phyloP scores from a whole-genome alignment of 1,140 invertebrate genomes.

The Theocolax elegans region DNA sequence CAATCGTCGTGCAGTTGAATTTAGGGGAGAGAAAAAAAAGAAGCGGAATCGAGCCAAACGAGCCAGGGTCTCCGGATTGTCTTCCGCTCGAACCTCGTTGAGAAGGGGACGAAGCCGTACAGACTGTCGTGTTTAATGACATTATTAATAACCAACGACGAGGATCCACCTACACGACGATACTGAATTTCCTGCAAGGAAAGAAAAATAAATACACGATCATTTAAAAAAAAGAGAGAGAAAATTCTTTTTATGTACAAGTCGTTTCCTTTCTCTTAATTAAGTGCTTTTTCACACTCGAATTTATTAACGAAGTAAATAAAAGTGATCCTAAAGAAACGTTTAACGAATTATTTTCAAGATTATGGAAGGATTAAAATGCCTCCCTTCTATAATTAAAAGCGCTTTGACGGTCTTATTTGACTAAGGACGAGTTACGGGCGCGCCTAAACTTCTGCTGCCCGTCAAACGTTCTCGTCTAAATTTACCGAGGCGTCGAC shows the following conservation, averaged over 20 bases:
- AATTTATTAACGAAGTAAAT: background rate
- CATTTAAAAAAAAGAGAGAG: no score
- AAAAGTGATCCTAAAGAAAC: no score
- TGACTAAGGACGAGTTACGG: background rate
- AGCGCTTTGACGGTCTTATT: no score
- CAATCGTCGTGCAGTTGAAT: background rate
- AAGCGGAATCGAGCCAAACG: background rate
- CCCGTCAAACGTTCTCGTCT: background rate
- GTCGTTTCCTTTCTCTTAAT: background rate
- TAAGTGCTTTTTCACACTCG: background rate
- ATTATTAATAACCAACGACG: constrained; percentile 40
- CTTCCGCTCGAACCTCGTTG: background rate
- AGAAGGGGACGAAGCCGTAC: background rate
- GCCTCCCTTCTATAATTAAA: constrained; percentile 10
- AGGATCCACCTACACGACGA: background rate
- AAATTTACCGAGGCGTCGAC: constrained; percentile 19
- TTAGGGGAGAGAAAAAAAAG: background rate
- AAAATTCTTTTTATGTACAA: background rate
- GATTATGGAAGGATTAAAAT: background rate
- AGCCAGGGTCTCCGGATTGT: background rate
- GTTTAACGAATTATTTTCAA: background rate
- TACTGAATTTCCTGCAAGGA: no score
- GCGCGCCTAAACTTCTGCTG: background rate
- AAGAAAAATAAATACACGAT: no score
- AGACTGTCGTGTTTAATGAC: constrained; percentile 29